Evolutionary conservation across 2,797 vertebrate species (phyloP).

Genomic region (Carduelis carduelis): DNA sequence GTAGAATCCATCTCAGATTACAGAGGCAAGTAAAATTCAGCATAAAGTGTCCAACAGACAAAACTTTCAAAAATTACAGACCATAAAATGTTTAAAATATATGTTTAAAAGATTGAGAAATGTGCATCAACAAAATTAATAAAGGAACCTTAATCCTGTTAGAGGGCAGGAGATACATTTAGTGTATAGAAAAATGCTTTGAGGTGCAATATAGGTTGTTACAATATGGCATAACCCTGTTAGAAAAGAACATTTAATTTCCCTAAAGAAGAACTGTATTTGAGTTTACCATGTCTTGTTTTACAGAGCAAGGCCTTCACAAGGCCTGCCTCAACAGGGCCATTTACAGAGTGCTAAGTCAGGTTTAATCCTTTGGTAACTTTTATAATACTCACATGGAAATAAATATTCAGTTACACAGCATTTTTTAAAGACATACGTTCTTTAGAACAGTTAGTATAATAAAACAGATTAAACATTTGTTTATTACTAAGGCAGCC

Average conservation of each 20-base stretch:
- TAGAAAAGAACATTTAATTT: slow-evolving; percentile 75
- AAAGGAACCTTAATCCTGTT: slow-evolving; percentile 74
- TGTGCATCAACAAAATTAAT: slow-evolving; percentile 74
- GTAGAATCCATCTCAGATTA: slow-evolving; percentile 76
- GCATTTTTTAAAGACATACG: slow-evolving; percentile 69
- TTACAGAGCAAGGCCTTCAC: slow-evolving; percentile 62
- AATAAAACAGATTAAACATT: slow-evolving; percentile 69
- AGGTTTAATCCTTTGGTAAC: slow-evolving; percentile 88
- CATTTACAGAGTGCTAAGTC: slow-evolving; percentile 66
- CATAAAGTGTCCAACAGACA: slow-evolving; percentile 75
- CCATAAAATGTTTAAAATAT: slow-evolving; percentile 84
- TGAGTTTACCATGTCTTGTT: slow-evolving; percentile 72
- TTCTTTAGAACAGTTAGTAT: slow-evolving; percentile 75
- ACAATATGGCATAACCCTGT: slow-evolving; percentile 74
- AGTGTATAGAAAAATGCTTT: slow-evolving; percentile 74
- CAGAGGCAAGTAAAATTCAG: slow-evolving; percentile 80
- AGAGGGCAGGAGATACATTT: slow-evolving; percentile 72
- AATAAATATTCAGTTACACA: slow-evolving; percentile 82
- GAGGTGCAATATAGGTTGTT: slow-evolving; percentile 65
- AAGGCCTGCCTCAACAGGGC: slow-evolving; percentile 62
- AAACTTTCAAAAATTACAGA: slow-evolving; percentile 77
- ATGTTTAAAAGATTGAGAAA: slow-evolving; percentile 77
- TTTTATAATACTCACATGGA: slow-evolving; percentile 80
- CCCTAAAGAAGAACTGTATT: slow-evolving; percentile 76
- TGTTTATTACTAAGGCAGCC: slow-evolving; percentile 78